Conservation (phyloP, 2,888 invertebrate species). For the Ichneumoninae sp. region DNA sequence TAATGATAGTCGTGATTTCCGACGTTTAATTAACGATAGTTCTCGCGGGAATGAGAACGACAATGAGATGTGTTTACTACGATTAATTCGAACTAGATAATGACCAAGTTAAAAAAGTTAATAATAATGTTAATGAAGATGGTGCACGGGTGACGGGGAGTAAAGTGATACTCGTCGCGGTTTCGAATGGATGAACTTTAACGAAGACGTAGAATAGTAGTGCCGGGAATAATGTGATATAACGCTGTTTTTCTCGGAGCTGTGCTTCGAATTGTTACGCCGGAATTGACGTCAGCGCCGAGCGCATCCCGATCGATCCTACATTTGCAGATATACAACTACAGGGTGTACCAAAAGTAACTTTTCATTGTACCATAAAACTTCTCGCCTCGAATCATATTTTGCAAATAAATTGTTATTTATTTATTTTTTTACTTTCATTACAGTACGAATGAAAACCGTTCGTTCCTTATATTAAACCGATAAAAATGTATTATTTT, state of each 20-base stretch:
- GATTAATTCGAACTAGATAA: constrained; percentile 66
- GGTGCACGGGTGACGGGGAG: constrained; percentile 19
- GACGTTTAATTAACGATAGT: constrained; percentile 30
- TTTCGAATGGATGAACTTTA: constrained; percentile 29
- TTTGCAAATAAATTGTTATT: neutral
- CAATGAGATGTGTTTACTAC: constrained; percentile 45
- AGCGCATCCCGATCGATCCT: constrained; percentile 65
- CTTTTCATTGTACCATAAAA: neutral
- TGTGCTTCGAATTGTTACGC: constrained; percentile 81
- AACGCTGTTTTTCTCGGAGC: constrained; percentile 82
- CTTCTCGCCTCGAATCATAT: neutral
- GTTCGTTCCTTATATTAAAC: neutral
- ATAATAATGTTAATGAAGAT: constrained; percentile 61
- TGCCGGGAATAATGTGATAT: constrained; percentile 81
- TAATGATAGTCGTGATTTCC: constrained; percentile 2
- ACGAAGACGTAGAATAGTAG: constrained; percentile 65
- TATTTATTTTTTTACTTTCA: neutral
- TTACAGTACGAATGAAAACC: neutral
- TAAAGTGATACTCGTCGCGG: neutral
- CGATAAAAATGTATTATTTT: too few species aligned
- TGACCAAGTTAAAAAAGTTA: constrained; percentile 69
- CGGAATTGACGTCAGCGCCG: constrained; percentile 69
- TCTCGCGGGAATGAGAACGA: neutral
- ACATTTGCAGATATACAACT: constrained; percentile 20
- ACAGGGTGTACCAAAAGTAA: constrained; percentile 19